A percentile compares a stretch with the other conserved stretches of the same genome.
Evolutionary conservation across 2,113 vertebrate genomes (phyloP).

Genomic region (Gnathochromis pfefferi): DNA sequence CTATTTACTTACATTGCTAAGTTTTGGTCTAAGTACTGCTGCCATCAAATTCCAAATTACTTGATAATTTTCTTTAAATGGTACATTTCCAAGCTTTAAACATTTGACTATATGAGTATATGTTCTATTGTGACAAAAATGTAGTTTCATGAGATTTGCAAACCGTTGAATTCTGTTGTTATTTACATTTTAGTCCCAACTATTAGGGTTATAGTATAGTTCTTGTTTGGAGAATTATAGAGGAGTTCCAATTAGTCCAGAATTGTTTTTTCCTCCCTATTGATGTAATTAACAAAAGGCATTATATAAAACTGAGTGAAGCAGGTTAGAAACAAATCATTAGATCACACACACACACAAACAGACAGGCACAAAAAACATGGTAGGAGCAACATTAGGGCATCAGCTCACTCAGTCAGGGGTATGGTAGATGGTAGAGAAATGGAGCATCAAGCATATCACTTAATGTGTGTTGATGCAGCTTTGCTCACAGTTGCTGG

Average conservation of each 20-base stretch:
- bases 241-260: background rate
- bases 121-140: background rate
- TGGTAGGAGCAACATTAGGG: background rate
- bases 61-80: background rate
- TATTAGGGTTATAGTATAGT: background rate
- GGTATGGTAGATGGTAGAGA: background rate
- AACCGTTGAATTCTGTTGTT: background rate
- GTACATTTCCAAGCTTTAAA: background rate
- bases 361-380: background rate
- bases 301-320: background rate
- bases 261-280: background rate
- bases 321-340: background rate
- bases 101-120: background rate
- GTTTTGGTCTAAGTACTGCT: background rate
- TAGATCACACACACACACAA: background rate
- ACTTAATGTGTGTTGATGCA: constrained; percentile 11
- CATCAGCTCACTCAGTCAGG: background rate
- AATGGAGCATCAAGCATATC: constrained; percentile 24
- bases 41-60: background rate
- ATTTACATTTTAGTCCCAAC: background rate
- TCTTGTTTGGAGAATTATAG: background rate
- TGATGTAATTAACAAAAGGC: background rate
- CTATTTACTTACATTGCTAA: background rate
- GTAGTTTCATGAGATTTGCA: background rate
- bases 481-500: constrained; percentile 21